Percentiles rank a stretch among this genome's conserved stretches.
Evolutionary conservation across 2,888 invertebrate genomes (phyloP).

Genomic region (Orthosia cruda): DNA sequence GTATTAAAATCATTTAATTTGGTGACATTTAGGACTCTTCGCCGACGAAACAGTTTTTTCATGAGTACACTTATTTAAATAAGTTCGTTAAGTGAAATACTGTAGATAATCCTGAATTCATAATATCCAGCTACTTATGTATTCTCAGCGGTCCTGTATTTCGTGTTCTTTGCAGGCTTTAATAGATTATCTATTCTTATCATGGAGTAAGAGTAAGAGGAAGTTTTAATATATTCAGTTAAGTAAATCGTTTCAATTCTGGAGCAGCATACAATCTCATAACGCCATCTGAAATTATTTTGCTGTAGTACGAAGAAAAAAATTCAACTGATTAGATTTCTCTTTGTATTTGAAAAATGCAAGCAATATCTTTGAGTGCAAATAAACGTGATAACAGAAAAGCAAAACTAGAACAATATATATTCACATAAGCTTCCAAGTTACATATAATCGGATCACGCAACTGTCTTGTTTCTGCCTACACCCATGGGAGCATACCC

Average conservation of each 20-base stretch:
- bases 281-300: conserved; percentile 16
- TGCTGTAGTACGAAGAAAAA: conserved; percentile 2
- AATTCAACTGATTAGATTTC: conserved; percentile 19
- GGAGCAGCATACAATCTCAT: conserved; percentile 15
- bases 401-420: conserved; percentile 16
- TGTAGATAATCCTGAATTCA: conserved; percentile 38
- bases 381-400: neutral
- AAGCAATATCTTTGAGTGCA: conserved; percentile 27
- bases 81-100: conserved; percentile 33
- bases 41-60: conserved; percentile 19
- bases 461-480: conserved; percentile 26
- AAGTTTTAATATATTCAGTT: conserved; percentile 61
- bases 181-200: conserved; percentile 63
- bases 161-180: conserved; percentile 53
- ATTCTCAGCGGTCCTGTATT: conserved; percentile 50
- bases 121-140: conserved; percentile 51
- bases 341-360: conserved; percentile 15
- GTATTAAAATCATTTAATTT: conserved; percentile 8
- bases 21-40: neutral
- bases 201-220: conserved; percentile 22
- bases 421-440: conserved; percentile 1
- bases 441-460: conserved; percentile 13
- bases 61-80: conserved; percentile 32
- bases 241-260: conserved; percentile 39
- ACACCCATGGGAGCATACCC: conserved; percentile 40